phyloP scores from a whole-genome alignment of 2,797 vertebrate species.

The Micropoecilia bifurca region DNA sequence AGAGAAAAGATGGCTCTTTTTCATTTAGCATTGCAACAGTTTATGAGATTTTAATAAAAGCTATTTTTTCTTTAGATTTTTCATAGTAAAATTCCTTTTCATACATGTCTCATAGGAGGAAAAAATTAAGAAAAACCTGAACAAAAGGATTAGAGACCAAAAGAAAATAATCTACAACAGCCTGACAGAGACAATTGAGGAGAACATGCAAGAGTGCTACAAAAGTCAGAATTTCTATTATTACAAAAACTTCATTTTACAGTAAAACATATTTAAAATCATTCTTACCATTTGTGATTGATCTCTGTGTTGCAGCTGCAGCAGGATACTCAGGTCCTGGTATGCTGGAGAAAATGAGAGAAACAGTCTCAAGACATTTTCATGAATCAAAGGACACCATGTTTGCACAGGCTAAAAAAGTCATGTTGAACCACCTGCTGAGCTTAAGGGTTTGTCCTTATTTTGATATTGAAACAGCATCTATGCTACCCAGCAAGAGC shows the following conservation, averaged over 20 bases:
- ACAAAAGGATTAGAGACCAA: neutral
- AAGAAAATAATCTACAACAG: slow-evolving; percentile 52
- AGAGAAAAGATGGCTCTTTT: neutral
- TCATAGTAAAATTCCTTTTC: neutral
- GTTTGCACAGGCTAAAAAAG: slow-evolving; percentile 24
- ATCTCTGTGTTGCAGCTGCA: slow-evolving; percentile 30
- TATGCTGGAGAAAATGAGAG: slow-evolving; percentile 4
- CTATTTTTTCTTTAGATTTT: neutral
- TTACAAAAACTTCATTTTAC: neutral
- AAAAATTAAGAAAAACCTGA: slow-evolving; percentile 35
- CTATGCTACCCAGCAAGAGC: neutral
- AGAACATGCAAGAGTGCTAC: slow-evolving; percentile 44
- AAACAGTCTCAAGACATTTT: neutral
- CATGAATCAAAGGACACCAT: slow-evolving; percentile 15
- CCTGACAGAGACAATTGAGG: slow-evolving; percentile 20
- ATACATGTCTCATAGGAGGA: slow-evolving; percentile 23
- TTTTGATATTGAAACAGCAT: neutral
- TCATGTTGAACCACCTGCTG: slow-evolving; percentile 1
- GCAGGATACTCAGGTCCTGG: fast-evolving
- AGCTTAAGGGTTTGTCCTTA: slow-evolving; percentile 31
- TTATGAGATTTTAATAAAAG: neutral
- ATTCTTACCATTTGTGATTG: neutral
- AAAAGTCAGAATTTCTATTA: slow-evolving; percentile 14
- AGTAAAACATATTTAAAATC: neutral
- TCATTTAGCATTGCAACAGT: neutral